Evolutionary conservation across 2,797 vertebrate species (phyloP).

Genomic region (Loris lydekkerianus): DNA sequence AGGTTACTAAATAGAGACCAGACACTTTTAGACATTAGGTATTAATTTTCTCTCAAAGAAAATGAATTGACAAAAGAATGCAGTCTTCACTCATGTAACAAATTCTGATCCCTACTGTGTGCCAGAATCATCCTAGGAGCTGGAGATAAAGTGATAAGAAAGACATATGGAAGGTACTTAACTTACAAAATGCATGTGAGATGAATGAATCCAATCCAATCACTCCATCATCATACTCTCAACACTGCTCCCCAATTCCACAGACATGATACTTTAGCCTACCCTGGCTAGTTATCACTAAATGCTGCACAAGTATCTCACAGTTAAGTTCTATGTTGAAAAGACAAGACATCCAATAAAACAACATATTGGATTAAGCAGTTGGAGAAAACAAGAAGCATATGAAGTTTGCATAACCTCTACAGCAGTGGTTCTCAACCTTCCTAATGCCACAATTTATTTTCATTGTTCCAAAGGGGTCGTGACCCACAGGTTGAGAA

Average conservation of each 20-base stretch:
- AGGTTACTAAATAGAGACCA: neutral
- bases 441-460: too few relatives aligned
- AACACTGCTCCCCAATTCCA: neutral
- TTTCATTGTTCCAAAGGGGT: too few relatives aligned
- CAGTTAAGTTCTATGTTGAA: neutral
- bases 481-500: too few relatives aligned
- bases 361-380: neutral
- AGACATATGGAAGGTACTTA: neutral
- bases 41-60: constrained; percentile 13
- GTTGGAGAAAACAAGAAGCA: neutral
- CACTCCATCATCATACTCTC: neutral
- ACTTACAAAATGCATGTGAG: neutral
- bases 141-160: neutral
- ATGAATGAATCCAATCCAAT: neutral
- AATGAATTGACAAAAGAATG: neutral
- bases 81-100: neutral
- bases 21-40: neutral
- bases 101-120: neutral
- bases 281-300: neutral
- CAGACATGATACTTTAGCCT: neutral
- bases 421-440: neutral
- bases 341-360: neutral
- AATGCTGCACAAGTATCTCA: neutral
- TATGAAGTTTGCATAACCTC: neutral
- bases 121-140: neutral